These are phyloP conservation scores for Gnathonemus longibarbis DNA, from an alignment of 2,113 vertebrate species.

Conservation along the genomic window DNA sequence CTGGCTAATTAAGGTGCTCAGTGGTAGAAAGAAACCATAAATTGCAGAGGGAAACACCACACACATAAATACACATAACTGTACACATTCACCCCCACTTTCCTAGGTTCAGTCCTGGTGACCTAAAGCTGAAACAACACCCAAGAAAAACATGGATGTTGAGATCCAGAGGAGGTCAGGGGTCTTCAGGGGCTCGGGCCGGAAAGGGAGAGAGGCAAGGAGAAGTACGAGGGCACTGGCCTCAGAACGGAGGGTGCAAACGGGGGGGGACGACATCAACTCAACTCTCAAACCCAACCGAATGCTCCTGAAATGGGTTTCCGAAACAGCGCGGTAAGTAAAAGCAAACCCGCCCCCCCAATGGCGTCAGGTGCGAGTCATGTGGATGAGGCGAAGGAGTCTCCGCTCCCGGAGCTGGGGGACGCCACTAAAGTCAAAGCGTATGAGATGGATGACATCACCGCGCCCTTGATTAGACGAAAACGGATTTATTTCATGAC, in stretches of 20 bases:
- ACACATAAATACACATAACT: conserved; percentile 8
- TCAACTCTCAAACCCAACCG: not conserved
- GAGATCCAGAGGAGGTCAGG: conserved; percentile 35
- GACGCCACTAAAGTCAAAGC: not conserved
- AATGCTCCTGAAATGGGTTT: not conserved
- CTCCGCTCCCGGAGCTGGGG: not conserved
- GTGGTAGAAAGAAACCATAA: conserved; percentile 33
- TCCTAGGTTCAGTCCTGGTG: conserved; percentile 2
- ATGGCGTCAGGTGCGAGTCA: not conserved
- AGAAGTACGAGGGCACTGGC: not conserved
- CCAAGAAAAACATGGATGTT: conserved; percentile 41
- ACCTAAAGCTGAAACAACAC: conserved; percentile 34
- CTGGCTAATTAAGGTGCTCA: conserved; percentile 35
- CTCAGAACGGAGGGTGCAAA: not conserved
- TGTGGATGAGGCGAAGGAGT: not conserved
- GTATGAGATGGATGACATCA: conserved; percentile 21
- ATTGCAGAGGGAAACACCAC: conserved; percentile 23
- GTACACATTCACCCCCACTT: conserved; percentile 10
- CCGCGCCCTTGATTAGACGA: conserved; percentile 20
- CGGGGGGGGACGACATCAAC: not conserved
- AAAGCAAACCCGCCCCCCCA: not conserved
- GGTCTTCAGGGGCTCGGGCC: conserved; percentile 19
- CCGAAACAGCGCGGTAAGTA: not conserved
- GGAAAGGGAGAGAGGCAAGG: conserved; percentile 20
- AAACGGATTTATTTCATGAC: not conserved